Conservation (phyloP, 1,140 invertebrate genomes). For the Parasteatoda tepidariorum region DNA sequence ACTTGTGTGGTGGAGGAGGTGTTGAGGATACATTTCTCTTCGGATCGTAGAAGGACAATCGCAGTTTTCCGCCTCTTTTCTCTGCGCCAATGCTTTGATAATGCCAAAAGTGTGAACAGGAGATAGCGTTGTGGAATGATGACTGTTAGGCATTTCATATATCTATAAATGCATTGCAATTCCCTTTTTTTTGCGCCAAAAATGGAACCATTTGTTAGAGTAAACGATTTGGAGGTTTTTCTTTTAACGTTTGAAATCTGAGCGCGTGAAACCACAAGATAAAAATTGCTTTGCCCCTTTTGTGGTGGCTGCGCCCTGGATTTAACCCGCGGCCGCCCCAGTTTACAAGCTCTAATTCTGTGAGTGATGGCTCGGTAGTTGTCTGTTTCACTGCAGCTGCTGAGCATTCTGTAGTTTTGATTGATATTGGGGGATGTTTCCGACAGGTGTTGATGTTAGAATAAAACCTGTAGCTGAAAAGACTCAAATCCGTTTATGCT, state of each 20-base stretch:
- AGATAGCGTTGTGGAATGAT: constrained; percentile 49
- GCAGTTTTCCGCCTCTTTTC: constrained; percentile 5
- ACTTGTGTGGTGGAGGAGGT: not conserved
- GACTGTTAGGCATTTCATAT: constrained; percentile 16
- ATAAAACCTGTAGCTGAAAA: constrained; percentile 30
- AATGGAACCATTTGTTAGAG: constrained; percentile 48
- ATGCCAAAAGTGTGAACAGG: constrained; percentile 58
- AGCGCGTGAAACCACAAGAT: constrained; percentile 52
- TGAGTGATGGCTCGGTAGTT: constrained; percentile 30
- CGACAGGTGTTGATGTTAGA: constrained; percentile 12
- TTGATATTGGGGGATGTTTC: not conserved
- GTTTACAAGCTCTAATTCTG: constrained; percentile 38
- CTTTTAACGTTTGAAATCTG: constrained; percentile 46
- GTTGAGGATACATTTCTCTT: not conserved
- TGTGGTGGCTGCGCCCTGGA: not conserved
- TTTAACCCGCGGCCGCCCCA: not conserved
- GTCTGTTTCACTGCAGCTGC: too few species aligned
- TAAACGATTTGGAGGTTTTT: constrained; percentile 24
- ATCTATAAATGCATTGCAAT: constrained; percentile 5
- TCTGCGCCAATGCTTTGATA: constrained; percentile 18
- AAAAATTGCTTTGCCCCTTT: constrained; percentile 14
- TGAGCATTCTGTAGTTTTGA: not conserved
- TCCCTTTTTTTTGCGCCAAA: not conserved
- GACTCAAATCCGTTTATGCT: not conserved
- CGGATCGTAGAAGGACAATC: not conserved